These are phyloP conservation scores for Meandrina meandrites DNA, from an alignment of 92 coral and sea anemone genomes.

Conservation along the genomic window DNA sequence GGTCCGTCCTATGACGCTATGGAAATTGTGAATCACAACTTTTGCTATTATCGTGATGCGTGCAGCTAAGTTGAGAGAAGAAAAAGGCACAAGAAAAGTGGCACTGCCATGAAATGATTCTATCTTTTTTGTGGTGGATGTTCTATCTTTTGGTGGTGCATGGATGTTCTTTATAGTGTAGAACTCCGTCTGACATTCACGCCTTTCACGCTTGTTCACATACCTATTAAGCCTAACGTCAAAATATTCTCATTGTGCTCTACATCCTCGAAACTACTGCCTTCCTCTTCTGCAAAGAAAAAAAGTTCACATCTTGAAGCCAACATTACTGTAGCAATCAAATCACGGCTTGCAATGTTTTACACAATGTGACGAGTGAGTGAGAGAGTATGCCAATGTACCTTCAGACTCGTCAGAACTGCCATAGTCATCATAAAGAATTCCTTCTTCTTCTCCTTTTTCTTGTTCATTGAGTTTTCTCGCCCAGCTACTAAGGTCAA, in stretches of 20 bases:
- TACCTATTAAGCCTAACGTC: conserved; percentile 92
- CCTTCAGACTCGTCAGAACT: conserved; percentile 89
- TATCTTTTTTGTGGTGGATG: too few species aligned
- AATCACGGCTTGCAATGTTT: neutral
- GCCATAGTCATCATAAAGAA: conserved; percentile 66
- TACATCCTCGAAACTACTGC: conserved; percentile 68
- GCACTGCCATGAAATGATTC: too few species aligned
- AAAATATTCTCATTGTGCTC: conserved; percentile 69
- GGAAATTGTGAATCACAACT: too few species aligned
- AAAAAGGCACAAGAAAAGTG: too few species aligned
- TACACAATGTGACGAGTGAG: neutral
- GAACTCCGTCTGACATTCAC: too few species aligned
- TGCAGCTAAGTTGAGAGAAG: too few species aligned
- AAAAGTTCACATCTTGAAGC: neutral
- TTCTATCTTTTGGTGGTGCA: neutral
- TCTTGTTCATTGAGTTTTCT: conserved; percentile 61
- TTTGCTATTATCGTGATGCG: too few species aligned
- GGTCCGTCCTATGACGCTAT: too few species aligned
- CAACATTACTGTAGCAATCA: neutral
- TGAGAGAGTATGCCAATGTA: neutral
- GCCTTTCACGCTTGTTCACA: neutral
- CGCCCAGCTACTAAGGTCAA: conserved; percentile 81
- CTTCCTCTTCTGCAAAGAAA: conserved; percentile 51
- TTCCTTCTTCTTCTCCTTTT: conserved; percentile 79
- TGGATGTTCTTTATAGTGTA: neutral